A percentile compares a stretch with the other conserved stretches of the same genome.
Conservation (phyloP, 2,888 invertebrate genomes). For the Enchytraeus crypticus region DNA sequence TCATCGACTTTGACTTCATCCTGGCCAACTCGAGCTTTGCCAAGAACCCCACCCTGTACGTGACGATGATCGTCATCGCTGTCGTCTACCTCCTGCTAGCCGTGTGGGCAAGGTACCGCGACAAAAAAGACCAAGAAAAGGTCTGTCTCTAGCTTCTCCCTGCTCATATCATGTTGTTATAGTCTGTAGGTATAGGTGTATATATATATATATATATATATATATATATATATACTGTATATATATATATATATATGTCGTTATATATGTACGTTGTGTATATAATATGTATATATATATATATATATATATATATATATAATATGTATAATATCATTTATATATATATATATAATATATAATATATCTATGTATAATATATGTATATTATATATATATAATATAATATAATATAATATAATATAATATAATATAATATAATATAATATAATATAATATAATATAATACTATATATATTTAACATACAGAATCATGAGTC, state of each 20-base stretch:
- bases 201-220: background rate
- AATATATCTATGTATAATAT: too few species aligned
- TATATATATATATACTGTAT: background rate
- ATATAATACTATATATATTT: too few species aligned
- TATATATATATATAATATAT: too few species aligned
- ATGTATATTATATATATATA: too few species aligned
- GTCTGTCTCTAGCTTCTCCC: constrained; percentile 27
- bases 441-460: too few species aligned
- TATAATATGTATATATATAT: background rate
- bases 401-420: too few species aligned
- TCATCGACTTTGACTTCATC: constrained; percentile 51
- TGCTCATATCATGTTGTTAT: background rate
- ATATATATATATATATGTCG: background rate
- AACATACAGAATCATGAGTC: too few species aligned
- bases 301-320: background rate
- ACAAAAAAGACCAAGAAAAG: constrained; percentile 47
- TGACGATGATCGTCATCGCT: constrained; percentile 47
- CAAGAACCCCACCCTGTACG: constrained; percentile 51
- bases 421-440: too few species aligned
- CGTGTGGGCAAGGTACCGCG: constrained; percentile 49
- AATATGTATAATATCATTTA: too few species aligned
- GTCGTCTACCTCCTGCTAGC: constrained; percentile 44
- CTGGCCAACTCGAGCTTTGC: constrained; percentile 49
- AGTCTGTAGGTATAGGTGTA: background rate
- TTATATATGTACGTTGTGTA: background rate